Base-by-base conservation (phyloP, 2,888 invertebrate genomes). In the Leucania comma region DNA sequence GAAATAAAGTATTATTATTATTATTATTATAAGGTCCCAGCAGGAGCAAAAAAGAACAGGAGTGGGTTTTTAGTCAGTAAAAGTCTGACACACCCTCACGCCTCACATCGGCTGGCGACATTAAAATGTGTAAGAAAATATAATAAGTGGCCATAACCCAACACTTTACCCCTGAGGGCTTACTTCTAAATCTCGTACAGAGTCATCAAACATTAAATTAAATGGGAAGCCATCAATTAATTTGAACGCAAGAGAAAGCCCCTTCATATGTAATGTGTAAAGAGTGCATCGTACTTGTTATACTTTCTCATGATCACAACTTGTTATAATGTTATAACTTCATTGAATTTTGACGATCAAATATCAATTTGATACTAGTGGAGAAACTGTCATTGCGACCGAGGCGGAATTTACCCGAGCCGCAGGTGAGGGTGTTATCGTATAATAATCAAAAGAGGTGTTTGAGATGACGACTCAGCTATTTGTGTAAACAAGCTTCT, bases 241-340 rank as follows among this genome's bases (percentile, higher is more conserved):
- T 74, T 61, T 56, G 53, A 62, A 58, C 74, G 65, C 46, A 76
- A 65, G 79, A 62, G 77, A 78, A 78, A 78, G 79, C 22, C 26
- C 12, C 35, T 57, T 59, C 38, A 32, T 38, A n/a, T 38, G 51
- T 20, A n/a, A 61, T 42, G 32, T 35, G 3, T 48, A 53, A 22
- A 46, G 17, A 73, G n/a, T 42, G 54, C 42, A 3, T n/a, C 22
- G 60, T 32, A 66, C 50, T 35, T 61, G 73, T 53, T 67, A 74
- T 29, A 69, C 75, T 75, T 75, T 69, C 74, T 53, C n/a, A 24
- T 53, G 51, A 51, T 69, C 6, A 53, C n/a, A 53, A 6, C 51
- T 32, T 2, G 50, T 48, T 58, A 51, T 68, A 14, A 26, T 17
- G 48, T 48, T 42, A 50, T 42, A 32, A 53, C 51, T 35, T 46